A percentile compares a stretch with the other conserved stretches of the same genome.
Evolutionary conservation across 2,888 invertebrate genomes (phyloP).

Genomic region (Eupeodes latifasciatus): DNA sequence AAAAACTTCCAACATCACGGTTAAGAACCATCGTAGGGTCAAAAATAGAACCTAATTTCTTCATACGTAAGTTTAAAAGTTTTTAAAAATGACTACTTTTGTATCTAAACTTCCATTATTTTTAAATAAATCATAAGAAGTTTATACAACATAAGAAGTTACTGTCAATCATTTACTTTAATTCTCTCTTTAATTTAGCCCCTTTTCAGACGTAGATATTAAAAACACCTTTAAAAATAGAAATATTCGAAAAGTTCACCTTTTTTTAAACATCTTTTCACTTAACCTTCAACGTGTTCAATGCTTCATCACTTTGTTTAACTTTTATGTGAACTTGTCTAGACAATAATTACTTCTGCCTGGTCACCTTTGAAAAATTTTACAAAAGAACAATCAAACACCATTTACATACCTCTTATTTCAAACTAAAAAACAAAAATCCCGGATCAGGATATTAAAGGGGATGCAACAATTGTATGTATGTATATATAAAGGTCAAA

Average conservation of each 20-base stretch:
- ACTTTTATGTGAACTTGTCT: constrained; percentile 4
- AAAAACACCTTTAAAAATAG: no score
- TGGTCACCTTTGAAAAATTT: neutral
- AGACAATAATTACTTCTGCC: constrained; percentile 29
- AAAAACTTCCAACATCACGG: no score
- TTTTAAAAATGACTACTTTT: no score
- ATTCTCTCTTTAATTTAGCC: no score
- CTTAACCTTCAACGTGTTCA: neutral
- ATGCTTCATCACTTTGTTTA: neutral
- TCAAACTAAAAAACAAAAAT: neutral
- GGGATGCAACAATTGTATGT: constrained; percentile 41
- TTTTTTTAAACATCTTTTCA: neutral
- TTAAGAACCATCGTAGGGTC: no score
- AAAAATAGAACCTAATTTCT: no score
- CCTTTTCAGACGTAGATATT: no score
- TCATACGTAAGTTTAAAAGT: no score
- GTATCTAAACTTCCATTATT: no score
- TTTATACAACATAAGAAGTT: no score
- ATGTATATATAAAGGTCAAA: constrained; percentile 41
- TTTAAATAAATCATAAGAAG: no score
- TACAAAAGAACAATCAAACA: constrained; percentile 14
- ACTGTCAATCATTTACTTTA: no score
- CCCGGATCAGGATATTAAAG: constrained; percentile 64
- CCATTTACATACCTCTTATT: neutral
- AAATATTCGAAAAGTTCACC: neutral